A percentile compares a stretch with the other conserved stretches of the same genome.
Evolutionary conservation across 2,888 invertebrate genomes (phyloP).

Genomic region (Dasypolia templi): DNA sequence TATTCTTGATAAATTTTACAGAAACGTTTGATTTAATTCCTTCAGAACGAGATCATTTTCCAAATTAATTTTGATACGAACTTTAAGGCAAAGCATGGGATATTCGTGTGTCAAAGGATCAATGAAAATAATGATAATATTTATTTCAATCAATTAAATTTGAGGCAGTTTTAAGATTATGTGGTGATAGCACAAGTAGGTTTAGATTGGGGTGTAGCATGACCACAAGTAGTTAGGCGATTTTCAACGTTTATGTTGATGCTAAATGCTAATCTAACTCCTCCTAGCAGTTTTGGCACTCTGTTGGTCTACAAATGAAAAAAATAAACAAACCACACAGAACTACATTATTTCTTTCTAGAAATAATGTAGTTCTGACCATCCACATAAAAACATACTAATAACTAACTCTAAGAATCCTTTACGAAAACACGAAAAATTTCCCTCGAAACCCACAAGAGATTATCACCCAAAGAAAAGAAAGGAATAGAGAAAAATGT

Average conservation of each 20-base stretch:
- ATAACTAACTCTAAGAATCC: conserved; percentile 20
- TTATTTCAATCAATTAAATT: not conserved
- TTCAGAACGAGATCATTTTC: conserved; percentile 54
- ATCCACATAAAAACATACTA: conserved; percentile 27
- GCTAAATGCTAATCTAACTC: not conserved
- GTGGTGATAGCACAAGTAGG: not conserved
- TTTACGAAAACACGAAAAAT: conserved; percentile 41
- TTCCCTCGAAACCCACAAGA: conserved; percentile 38
- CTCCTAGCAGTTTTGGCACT: not conserved
- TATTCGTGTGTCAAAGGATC: conserved; percentile 7
- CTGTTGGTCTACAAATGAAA: not conserved
- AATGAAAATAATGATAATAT: conserved; percentile 2
- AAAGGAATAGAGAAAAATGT: conserved; percentile 45
- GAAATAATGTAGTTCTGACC: too few relatives aligned
- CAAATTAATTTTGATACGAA: conserved; percentile 50
- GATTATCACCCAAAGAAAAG: conserved; percentile 53
- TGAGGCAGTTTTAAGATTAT: not conserved
- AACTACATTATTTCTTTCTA: not conserved
- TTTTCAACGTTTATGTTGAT: not conserved
- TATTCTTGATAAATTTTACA: conserved; percentile 47
- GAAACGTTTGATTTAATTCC: conserved; percentile 57
- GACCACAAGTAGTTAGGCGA: not conserved
- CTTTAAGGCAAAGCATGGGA: not conserved
- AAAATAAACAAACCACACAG: not conserved
- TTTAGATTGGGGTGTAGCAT: not conserved